phyloP scores from a whole-genome alignment of 2,888 invertebrate genomes.

The Oscheius onirici region DNA sequence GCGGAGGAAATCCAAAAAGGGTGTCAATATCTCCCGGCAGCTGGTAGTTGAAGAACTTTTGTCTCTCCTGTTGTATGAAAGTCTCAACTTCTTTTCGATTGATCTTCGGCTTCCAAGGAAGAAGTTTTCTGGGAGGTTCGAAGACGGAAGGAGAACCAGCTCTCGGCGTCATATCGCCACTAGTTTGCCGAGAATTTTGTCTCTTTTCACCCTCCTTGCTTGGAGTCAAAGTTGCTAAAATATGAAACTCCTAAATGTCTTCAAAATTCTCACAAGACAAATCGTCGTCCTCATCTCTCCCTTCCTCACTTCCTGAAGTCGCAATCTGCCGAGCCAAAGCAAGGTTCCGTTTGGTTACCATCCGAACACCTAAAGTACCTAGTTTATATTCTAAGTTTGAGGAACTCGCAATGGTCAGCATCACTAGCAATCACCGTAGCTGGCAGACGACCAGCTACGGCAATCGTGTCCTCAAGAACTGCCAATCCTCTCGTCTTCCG shows the following conservation, averaged over 20 bases:
- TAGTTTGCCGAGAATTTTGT: conserved; percentile 35
- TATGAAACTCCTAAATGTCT: background rate
- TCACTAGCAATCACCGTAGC: conserved; percentile 43
- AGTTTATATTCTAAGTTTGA: background rate
- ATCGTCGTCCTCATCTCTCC: conserved; percentile 40
- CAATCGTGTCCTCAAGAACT: conserved; percentile 89
- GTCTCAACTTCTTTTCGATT: conserved; percentile 59
- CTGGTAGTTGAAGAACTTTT: conserved; percentile 93
- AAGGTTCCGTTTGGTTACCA: conserved; percentile 25
- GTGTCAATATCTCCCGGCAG: conserved; percentile 85
- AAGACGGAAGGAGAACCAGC: conserved; percentile 54
- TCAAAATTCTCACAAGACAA: background rate
- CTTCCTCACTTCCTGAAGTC: conserved; percentile 41
- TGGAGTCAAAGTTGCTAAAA: background rate
- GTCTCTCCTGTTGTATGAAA: conserved; percentile 61
- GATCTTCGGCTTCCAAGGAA: conserved; percentile 63
- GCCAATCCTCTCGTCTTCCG: conserved; percentile 75
- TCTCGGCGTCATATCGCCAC: conserved; percentile 59
- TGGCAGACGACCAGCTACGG: conserved; percentile 81
- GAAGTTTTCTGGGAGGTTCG: conserved; percentile 40
- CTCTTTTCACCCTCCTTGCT: background rate
- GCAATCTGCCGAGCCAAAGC: conserved; percentile 53
- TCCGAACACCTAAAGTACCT: conserved; percentile 27
- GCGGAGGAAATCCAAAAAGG: conserved; percentile 91
- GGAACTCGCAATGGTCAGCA: conserved; percentile 32